These are phyloP conservation scores for Cosmia trapezina DNA, from an alignment of 2,888 invertebrate genomes.

Conservation along the genomic window DNA sequence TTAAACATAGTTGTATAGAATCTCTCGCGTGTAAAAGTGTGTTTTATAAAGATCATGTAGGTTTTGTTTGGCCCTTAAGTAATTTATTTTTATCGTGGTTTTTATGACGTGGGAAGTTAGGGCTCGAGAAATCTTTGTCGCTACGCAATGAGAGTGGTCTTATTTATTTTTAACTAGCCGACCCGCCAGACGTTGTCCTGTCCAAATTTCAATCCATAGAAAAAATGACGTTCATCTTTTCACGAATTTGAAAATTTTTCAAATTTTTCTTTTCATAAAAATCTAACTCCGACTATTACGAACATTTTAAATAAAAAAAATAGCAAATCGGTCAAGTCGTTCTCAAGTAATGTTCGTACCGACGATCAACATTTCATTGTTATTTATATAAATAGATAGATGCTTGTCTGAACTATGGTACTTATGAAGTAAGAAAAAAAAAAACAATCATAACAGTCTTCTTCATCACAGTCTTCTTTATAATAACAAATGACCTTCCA, in stretches of 20 bases:
- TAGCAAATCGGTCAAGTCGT: too few species aligned
- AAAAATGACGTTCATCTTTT: too few species aligned
- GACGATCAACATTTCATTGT: too few species aligned
- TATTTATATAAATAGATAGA: too few species aligned
- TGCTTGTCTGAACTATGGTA: not conserved
- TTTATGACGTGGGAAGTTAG: conserved; percentile 22
- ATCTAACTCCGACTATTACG: too few species aligned
- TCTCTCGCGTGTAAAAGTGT: not conserved
- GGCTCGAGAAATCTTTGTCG: not conserved
- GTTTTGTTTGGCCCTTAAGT: not conserved
- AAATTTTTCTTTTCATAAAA: too few species aligned
- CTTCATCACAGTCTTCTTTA: not conserved
- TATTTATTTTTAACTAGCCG: not conserved
- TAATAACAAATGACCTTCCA: not conserved
- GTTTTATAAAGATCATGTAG: not conserved
- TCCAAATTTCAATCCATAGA: too few species aligned
- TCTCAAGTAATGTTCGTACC: too few species aligned
- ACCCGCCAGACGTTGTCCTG: too few species aligned
- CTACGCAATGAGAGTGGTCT: not conserved
- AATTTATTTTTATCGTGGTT: not conserved
- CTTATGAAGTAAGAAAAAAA: not conserved
- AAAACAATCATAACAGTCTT: not conserved
- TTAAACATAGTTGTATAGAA: not conserved
- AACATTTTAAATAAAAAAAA: too few species aligned
- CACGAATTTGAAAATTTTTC: too few species aligned